Conservation (phyloP, 2,113 vertebrate genomes). For the Ceuthmochares aereus region DNA sequence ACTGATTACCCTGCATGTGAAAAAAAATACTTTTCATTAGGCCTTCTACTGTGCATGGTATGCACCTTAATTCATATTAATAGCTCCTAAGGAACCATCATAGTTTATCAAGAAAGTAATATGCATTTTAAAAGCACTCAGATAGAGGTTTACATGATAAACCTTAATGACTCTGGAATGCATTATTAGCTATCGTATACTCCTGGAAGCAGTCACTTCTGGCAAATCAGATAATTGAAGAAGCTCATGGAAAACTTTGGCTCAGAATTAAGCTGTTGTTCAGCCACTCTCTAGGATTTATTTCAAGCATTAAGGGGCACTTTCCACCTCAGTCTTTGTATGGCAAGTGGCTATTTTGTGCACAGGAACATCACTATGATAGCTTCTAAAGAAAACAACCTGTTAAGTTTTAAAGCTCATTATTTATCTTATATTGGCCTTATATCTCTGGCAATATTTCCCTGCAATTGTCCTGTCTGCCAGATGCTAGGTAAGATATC, state of each 20-base stretch:
- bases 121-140: constrained; percentile 41
- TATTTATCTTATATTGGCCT: constrained; percentile 27
- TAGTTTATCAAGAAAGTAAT: constrained; percentile 63
- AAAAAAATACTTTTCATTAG: constrained; percentile 18
- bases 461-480: constrained; percentile 34
- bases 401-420: constrained; percentile 36
- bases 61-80: constrained; percentile 33
- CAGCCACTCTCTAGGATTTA: constrained; percentile 7
- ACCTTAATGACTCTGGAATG: constrained; percentile 21
- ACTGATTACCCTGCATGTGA: neutral
- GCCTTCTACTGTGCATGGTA: neutral
- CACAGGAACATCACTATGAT: neutral
- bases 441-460: constrained; percentile 41
- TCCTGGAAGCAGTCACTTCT: constrained; percentile 33
- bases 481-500: constrained; percentile 48
- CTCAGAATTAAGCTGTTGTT: neutral
- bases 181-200: neutral
- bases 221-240: constrained; percentile 47
- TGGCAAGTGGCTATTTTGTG: neutral
- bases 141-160: constrained; percentile 55
- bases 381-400: constrained; percentile 19
- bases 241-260: constrained; percentile 4
- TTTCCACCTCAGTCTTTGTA: neutral
- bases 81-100: constrained; percentile 45
- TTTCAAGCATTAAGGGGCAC: neutral